Evolutionary conservation across 1,140 invertebrate genomes (phyloP).

Genomic region (Zaprionus gabonicus): DNA sequence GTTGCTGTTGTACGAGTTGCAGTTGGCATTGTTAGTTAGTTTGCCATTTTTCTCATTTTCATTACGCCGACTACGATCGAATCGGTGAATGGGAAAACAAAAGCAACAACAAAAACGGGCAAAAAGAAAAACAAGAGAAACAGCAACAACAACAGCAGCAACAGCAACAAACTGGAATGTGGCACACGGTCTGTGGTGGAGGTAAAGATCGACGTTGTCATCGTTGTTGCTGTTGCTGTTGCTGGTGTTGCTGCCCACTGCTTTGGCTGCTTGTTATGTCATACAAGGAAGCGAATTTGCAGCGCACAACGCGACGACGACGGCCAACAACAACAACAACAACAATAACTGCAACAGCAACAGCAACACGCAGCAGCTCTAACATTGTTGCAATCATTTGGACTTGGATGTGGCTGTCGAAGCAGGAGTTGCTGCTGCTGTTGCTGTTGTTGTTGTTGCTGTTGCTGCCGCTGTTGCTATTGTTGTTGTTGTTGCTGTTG

Average conservation of each 20-base stretch:
- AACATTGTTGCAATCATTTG: slow-evolving; percentile 59
- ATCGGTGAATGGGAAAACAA: slow-evolving; percentile 80
- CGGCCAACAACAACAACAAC: slow-evolving; percentile 57
- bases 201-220: slow-evolving; percentile 75
- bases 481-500: slow-evolving; percentile 27
- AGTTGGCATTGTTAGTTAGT: slow-evolving; percentile 78
- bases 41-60: slow-evolving; percentile 66
- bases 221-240: slow-evolving; percentile 33
- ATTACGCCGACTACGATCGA: slow-evolving; percentile 73
- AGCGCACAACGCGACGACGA: slow-evolving; percentile 49
- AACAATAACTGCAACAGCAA: slow-evolving; percentile 3
- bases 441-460: slow-evolving; percentile 6
- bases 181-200: slow-evolving; percentile 68
- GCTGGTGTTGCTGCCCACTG: slow-evolving; percentile 32
- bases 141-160: slow-evolving; percentile 30
- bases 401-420: slow-evolving; percentile 32
- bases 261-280: slow-evolving; percentile 67
- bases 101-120: slow-evolving; percentile 24
- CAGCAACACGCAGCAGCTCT: slow-evolving; percentile 32
- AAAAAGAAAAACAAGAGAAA: slow-evolving; percentile 38
- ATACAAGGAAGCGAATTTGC: slow-evolving; percentile 77
- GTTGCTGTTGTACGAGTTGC: slow-evolving; percentile 48
- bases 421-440: slow-evolving; percentile 20
- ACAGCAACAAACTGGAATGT: slow-evolving; percentile 71
- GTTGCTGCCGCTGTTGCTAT: slow-evolving; percentile 17